Base-by-base conservation (phyloP, 2,888 invertebrate species). In the Melieria crassipennis region DNA sequence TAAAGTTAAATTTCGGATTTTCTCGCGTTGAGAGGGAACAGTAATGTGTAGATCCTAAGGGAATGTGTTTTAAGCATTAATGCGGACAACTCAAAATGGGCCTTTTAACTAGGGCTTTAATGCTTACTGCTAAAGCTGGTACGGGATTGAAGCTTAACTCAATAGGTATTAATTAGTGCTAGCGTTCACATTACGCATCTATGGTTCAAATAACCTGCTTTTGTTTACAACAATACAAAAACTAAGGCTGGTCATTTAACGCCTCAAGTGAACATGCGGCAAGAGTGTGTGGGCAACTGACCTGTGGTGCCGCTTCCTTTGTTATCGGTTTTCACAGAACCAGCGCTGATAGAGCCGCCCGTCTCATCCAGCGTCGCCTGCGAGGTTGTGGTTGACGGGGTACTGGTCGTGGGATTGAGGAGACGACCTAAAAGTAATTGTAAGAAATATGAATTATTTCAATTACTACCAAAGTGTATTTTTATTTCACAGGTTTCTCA, bases 301-400 rank as follows among this genome's bases (percentile, higher is more conserved):
- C 83, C 83, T 70, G 78, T 76, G 55, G 82, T 76, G 45, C 79
- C 79, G 56, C 78, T 78, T 63, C 79, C 78, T 75, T 84, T 84
- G 50, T 75, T 79, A 65, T 83, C 85, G 48, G 79, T 77, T 77
- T 85, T 86, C 46, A 83, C 76, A 10, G 79, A 73, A 65, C 82
- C 75, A 67, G 79, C 73, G n/a, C 74, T 75, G 42, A 73, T 65
- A 71, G 75, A 73, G 56, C 72, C 72, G 45, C 74, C 73, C 16
- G 73, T 73, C 70, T 84, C 83, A 50, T 84, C 85, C 13, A 84
- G 74, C 46, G 79, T 78, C 55, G 80, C 75, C 60, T 84, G 83
- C 5, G 77, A 76, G 43, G 77, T 70, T 69, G 77, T 72, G 5
- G 77, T 75, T 50, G 79, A 73, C 47, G 79, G 69, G 16, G 46